These are phyloP conservation scores for Acrocyrtus sp. DNA, from an alignment of 2,888 invertebrate species.

Conservation along the genomic window DNA sequence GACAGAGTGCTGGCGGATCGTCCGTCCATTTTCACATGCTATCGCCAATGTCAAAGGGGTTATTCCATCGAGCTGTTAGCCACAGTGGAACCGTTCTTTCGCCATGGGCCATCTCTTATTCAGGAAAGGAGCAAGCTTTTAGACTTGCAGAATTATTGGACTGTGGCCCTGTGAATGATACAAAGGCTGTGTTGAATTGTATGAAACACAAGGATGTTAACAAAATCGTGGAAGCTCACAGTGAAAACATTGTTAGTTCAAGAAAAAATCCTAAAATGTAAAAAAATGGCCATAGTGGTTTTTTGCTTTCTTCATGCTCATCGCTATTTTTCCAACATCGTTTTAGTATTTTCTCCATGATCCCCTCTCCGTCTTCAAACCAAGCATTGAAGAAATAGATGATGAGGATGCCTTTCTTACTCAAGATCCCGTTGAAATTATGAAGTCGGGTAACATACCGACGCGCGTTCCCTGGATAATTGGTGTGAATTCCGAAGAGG, in stretches of 20 bases:
- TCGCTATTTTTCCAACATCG: background rate
- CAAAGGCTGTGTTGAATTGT: conserved; percentile 31
- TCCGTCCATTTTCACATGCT: conserved; percentile 50
- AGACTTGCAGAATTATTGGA: conserved; percentile 25
- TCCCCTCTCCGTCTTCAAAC: conserved; percentile 37
- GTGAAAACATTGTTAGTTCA: conserved; percentile 40
- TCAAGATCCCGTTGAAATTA: conserved; percentile 67
- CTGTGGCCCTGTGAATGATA: conserved; percentile 47
- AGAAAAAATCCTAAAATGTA: background rate
- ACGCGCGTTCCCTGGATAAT: conserved; percentile 38
- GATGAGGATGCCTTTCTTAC: conserved; percentile 69
- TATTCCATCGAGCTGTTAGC: conserved; percentile 47
- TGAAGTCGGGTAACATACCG: conserved; percentile 66
- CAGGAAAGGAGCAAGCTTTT: conserved; percentile 38
- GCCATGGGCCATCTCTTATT: conserved; percentile 30
- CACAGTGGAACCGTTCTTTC: conserved; percentile 43
- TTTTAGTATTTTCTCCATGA: conserved; percentile 36
- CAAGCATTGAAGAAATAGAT: conserved; percentile 41
- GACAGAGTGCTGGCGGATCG: conserved; percentile 46
- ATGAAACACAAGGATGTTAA: conserved; percentile 30
- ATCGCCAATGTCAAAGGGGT: conserved; percentile 43
- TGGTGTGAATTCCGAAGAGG: conserved; percentile 43
- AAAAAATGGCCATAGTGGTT: background rate
- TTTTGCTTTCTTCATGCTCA: too few relatives aligned
- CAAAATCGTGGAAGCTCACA: conserved; percentile 48